Evolutionary conservation across 1,140 invertebrate species (phyloP), one percentile per base, ranked within the genome.

Genomic region (Achatina immaculata): DNA sequence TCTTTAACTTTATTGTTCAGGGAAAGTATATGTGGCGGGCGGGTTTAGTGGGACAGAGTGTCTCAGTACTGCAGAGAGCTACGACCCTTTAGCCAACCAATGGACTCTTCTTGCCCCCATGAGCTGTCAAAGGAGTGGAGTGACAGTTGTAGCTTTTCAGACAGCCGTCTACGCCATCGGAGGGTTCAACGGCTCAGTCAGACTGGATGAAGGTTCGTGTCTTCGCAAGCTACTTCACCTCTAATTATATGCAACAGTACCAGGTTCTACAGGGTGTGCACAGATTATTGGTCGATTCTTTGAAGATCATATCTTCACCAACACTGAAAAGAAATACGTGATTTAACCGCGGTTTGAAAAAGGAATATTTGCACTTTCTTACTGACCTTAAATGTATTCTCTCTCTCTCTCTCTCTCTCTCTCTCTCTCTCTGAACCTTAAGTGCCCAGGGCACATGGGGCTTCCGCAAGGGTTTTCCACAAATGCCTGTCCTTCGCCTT

Each of bases 41-140:
- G 96, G 96, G 0, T 98, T 97, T 89, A 96, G 97, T 89, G 96
- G 96, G 0, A 93, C 94, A 76, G 95, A 96, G 84, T 96, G 95
- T 86, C 92, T 97, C 90, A 95, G 95, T 86, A 95, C 95, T 1
- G 95, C 94, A 0, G 96, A 98, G 90, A 93, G 94, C 58, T 98
- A 96, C 88, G 95, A 96, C 90, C 95, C 96, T 0, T 92, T 93
- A n/a, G 93, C 93, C 0, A 95, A 97, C 91, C 94, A 95, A 82
- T 98, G 96, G 96, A 95, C 95, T 0, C 91, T 95, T 81, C 94
- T 98, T 66, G 92, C 93, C 9, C 93, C 94, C 14, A 96, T 97
- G 96, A 92, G 93, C 38, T 94, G 93, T 80, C 93, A 94, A 14
- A 82, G 90, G 9, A 88, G 87, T 80, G 90, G 90, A 0, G 85